Evolutionary conservation across 2,797 vertebrate genomes (phyloP), one percentile per base, ranked within the genome.

Genomic region (Danio jaintianensis): DNA sequence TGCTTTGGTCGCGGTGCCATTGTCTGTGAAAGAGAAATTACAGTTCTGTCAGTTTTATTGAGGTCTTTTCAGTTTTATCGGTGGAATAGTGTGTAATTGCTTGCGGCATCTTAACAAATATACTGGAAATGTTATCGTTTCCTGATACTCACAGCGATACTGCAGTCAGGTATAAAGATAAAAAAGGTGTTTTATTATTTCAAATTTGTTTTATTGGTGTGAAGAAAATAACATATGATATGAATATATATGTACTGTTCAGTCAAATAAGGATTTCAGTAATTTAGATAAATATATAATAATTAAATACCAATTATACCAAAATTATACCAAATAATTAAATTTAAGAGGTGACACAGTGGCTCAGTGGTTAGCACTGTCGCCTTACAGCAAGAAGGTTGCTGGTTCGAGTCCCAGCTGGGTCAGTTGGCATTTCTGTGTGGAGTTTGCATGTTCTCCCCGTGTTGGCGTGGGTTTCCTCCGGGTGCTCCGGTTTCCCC

Each of bases 1-100:
- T 91, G 67, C 75, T 96, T 92, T 3, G 92, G 93, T 89, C 92
- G 90, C 81, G 93, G 91, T 87, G 91, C 91, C 95, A 94, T 95
- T 87, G 80, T 86, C 96, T 98, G 85, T 62, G 84, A 88, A 74
- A 67, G 4, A 69, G 11, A 62, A 20, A n/a, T 48, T 52, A 59
- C 0, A 0, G 6, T 59, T 42, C n/a, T 40, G 45, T 78, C 45
- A 29, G 10, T 42, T 66, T 82, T 45, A 61, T 43, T 36, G 50
- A 53, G 36, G 7, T 7, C 7, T 68, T 59, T 13, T 61, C n/a
- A 78, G 75, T 36, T 77, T 55, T 45, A 45, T 45, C 40, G 16
- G 36, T 20, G 66, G 6, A 58, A 42, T 6, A n/a, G 4, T 38
- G 13, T 20, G 38, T 18, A 13, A 56, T 66, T 2, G 9, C 20